Base-by-base conservation (phyloP, 2,797 vertebrate species). In the Pampus argenteus region DNA sequence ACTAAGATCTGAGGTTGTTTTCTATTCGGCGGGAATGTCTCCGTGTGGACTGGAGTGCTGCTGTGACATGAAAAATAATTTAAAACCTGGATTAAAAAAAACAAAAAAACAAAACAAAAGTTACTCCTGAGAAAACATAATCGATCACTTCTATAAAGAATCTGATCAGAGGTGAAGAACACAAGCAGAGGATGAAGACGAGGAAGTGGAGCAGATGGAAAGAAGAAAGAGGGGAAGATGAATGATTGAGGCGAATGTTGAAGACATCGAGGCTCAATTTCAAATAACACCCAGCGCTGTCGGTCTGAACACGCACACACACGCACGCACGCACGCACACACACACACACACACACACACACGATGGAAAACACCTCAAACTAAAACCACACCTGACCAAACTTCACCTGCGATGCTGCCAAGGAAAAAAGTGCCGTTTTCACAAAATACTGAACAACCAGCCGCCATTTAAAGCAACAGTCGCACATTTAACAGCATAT, bases 81-180 rank as follows among this genome's bases (percentile, higher is more conserved):
- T 54, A 84, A 64, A 77, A 74, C 38, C 64, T 72, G 48, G 45
- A 18, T 56, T 4, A n/a, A 47, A 73, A 20, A 72, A 71, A 50
- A 50, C 9, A 61, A 47, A 73, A n/a, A n/a, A n/a, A 56, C 54
- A 57, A 76, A 67, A 78, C 56, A 25, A 57, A 58, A 48, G 64
- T 60, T 20, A 80, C 68, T 82, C 88, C 88, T 87, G 88, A 90
- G 89, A 83, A 86, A 66, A 82, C 38, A 58, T 15, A 23, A 66
- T 59, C 34, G 20, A 68, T 66, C 66, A 66, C 54, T 26, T 47
- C 61, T 55, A 23, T 15, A 38, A 15, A 60, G 22, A 47, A 47
- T 42, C 47, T 48, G 73, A 79, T 60, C 42, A 1, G 57, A 64
- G 64, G 62, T 13, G 56, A 63, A 6, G 20, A 38, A 44, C 18